Percentiles rank a stretch among this genome's conserved stretches.
Conservation (phyloP, 2,888 invertebrate species). For the Diarsia mendica region DNA sequence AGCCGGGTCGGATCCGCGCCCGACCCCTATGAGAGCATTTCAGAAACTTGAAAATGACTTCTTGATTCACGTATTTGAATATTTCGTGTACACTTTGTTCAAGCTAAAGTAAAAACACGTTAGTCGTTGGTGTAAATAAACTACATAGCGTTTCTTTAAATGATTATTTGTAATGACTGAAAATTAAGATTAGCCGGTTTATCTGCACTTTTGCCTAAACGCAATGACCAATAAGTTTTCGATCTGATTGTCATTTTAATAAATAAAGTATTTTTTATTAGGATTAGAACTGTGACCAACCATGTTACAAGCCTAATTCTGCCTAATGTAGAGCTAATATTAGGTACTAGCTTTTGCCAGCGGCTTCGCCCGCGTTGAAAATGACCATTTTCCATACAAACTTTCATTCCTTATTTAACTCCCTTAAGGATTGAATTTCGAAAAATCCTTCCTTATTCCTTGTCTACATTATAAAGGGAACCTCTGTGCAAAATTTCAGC, state of each 20-base stretch:
- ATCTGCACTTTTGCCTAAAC: neutral
- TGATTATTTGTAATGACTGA: neutral
- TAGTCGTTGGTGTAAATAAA: neutral
- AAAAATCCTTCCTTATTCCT: too few species aligned
- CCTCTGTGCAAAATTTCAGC: too few species aligned
- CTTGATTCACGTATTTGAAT: constrained; percentile 64
- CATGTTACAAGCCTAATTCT: too few species aligned
- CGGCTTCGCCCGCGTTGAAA: too few species aligned
- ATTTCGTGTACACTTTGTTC: constrained; percentile 17
- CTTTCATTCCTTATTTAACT: too few species aligned
- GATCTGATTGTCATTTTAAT: neutral
- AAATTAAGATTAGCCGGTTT: neutral
- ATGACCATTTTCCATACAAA: too few species aligned
- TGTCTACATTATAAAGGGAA: too few species aligned
- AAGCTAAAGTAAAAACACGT: constrained; percentile 10
- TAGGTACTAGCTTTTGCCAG: too few species aligned
- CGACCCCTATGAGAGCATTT: constrained; percentile 71
- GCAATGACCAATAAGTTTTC: neutral
- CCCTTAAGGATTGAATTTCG: too few species aligned
- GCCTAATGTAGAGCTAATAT: too few species aligned
- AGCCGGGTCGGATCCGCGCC: constrained; percentile 76
- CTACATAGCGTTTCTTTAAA: neutral
- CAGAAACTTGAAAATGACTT: constrained; percentile 77
- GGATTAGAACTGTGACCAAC: neutral
- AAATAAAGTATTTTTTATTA: neutral